Conservation (phyloP, 2,113 vertebrate species). For the Perca flavescens region DNA sequence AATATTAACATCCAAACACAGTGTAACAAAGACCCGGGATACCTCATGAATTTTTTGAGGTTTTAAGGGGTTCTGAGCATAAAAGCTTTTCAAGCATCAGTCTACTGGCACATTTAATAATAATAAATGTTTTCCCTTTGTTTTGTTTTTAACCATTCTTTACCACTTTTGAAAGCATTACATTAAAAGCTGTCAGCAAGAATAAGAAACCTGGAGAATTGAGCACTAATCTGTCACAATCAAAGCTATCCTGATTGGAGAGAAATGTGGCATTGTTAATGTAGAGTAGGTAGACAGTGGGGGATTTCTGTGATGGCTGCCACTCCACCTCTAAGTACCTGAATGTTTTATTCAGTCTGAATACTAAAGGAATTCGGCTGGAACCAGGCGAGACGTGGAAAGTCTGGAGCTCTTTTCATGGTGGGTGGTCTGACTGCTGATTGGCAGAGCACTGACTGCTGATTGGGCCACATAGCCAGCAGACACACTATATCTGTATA, state of each 20-base stretch:
- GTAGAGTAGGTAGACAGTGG: slow-evolving; percentile 2
- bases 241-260: neutral
- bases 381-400: slow-evolving; percentile 10
- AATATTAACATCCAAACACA: neutral
- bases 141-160: neutral
- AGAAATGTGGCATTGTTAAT: neutral
- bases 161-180: neutral
- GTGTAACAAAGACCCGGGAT: too few species aligned
- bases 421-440: slow-evolving; percentile 31
- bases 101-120: neutral
- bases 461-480: slow-evolving; percentile 14
- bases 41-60: neutral
- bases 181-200: neutral
- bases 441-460: slow-evolving; percentile 35
- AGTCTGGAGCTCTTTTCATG: slow-evolving; percentile 46
- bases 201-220: neutral
- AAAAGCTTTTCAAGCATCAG: neutral
- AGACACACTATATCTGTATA: neutral
- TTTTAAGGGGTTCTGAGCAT: neutral
- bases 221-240: neutral
- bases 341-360: slow-evolving; percentile 56
- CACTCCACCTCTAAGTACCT: slow-evolving; percentile 27
- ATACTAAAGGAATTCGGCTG: neutral
- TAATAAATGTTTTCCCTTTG: neutral
- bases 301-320: slow-evolving; percentile 29